These are phyloP conservation scores for Ecliptopera silaceata DNA, from an alignment of 2,888 invertebrate species.

Conservation along the genomic window DNA sequence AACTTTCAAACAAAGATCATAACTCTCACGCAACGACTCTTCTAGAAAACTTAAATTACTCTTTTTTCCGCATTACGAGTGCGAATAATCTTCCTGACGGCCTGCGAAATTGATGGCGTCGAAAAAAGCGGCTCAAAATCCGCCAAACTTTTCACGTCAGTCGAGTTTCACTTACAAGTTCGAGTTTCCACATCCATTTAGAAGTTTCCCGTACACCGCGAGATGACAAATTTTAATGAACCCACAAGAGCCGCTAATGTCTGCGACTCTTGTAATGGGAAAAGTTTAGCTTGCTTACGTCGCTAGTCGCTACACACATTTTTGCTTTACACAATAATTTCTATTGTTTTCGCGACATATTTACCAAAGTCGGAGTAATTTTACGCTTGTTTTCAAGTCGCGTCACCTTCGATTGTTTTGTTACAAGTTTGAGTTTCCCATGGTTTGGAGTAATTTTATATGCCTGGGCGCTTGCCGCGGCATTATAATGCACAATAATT, in stretches of 20 bases:
- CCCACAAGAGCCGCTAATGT: constrained; percentile 80
- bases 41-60: constrained; percentile 80
- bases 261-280: constrained; percentile 77
- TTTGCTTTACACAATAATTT: constrained; percentile 54
- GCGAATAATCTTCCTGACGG: constrained; percentile 83
- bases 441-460: constrained; percentile 55
- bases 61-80: constrained; percentile 81
- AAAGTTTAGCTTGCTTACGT: constrained; percentile 59
- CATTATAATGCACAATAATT: constrained; percentile 73
- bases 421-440: constrained; percentile 36
- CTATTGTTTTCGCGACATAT: constrained; percentile 64
- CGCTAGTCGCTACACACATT: constrained; percentile 43
- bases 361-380: constrained; percentile 45
- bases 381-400: constrained; percentile 49
- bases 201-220: constrained; percentile 77
- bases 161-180: constrained; percentile 77
- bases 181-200: constrained; percentile 75
- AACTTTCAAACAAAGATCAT: constrained; percentile 80
- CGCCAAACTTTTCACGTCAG: constrained; percentile 78
- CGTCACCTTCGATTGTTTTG: constrained; percentile 51
- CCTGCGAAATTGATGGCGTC: constrained; percentile 80
- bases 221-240: constrained; percentile 83
- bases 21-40: constrained; percentile 76
- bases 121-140: constrained; percentile 74
- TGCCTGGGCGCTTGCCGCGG: constrained; percentile 51